Percentiles rank a stretch among this genome's conserved stretches.
phyloP scores from a whole-genome alignment of 1,140 invertebrate species.

The Pentalonia nigronervosa region DNA sequence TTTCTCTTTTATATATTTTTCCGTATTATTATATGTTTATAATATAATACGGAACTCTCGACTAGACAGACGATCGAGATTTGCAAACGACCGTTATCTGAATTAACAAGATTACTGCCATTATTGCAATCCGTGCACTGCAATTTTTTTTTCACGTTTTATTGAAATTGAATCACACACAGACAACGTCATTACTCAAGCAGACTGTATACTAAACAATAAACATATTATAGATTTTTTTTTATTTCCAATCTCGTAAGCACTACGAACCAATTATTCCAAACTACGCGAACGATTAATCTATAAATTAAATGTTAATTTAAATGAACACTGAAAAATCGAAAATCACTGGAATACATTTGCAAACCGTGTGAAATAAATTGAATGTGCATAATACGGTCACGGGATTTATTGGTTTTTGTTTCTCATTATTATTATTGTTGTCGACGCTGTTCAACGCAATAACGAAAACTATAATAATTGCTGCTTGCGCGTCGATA shows the following conservation, averaged over 20 bases:
- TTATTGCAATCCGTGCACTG: background rate
- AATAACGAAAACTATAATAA: background rate
- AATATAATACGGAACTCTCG: background rate
- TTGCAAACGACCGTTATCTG: background rate
- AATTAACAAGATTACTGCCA: conserved; percentile 18
- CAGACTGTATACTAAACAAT: background rate
- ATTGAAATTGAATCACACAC: background rate
- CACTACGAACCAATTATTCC: background rate
- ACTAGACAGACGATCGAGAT: background rate
- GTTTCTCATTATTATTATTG: background rate
- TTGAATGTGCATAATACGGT: conserved; percentile 1
- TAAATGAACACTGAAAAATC: background rate
- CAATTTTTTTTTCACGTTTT: background rate
- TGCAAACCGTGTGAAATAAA: background rate
- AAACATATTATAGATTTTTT: background rate
- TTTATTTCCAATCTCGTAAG: background rate
- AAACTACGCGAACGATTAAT: background rate
- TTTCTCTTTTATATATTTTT: background rate
- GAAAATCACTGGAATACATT: background rate
- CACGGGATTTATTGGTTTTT: background rate
- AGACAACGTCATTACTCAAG: background rate
- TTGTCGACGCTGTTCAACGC: background rate
- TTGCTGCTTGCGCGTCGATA: background rate
- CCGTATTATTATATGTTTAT: background rate
- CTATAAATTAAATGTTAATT: conserved; percentile 14